A percentile compares a stretch with the other conserved stretches of the same genome.
phyloP scores from a whole-genome alignment of 2,888 invertebrate species.

The Argyresthia goedartella region DNA sequence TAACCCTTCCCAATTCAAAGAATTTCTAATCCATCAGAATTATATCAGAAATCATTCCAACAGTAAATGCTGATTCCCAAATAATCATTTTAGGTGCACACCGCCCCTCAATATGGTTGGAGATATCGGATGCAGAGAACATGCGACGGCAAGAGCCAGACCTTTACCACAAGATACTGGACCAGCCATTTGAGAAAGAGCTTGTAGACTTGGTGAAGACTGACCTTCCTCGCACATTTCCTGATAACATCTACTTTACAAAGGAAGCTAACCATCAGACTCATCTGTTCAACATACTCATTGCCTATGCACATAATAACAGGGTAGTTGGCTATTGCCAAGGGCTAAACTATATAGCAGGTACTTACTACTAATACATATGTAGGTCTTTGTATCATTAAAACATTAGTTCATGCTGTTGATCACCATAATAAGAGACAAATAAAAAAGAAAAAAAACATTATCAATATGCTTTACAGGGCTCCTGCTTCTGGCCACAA shows the following conservation, averaged over 20 bases:
- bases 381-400: slow-evolving; percentile 65
- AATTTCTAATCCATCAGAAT: too few species aligned
- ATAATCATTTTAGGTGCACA: slow-evolving; percentile 52
- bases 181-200: slow-evolving; percentile 77
- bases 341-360: slow-evolving; percentile 94
- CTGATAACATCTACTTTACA: slow-evolving; percentile 93
- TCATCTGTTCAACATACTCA: slow-evolving; percentile 86
- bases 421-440: neutral
- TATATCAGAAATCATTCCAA: too few species aligned
- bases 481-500: slow-evolving; percentile 85
- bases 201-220: slow-evolving; percentile 86
- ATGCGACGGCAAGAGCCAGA: slow-evolving; percentile 74
- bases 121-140: slow-evolving; percentile 83
- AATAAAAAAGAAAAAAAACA: too few species aligned
- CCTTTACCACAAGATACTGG: slow-evolving; percentile 77
- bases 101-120: slow-evolving; percentile 85
- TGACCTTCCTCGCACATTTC: slow-evolving; percentile 94
- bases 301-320: slow-evolving; percentile 92
- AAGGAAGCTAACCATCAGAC: slow-evolving; percentile 79
- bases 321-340: slow-evolving; percentile 93
- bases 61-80: too few species aligned
- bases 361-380: slow-evolving; percentile 29
- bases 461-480: slow-evolving; percentile 47
- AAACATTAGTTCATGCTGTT: too few species aligned
- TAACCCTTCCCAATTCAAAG: too few species aligned